A percentile compares a stretch with the other conserved stretches of the same genome.
phyloP scores from a whole-genome alignment of 2,888 invertebrate genomes.

The Rhopalosiphum nymphaeae region DNA sequence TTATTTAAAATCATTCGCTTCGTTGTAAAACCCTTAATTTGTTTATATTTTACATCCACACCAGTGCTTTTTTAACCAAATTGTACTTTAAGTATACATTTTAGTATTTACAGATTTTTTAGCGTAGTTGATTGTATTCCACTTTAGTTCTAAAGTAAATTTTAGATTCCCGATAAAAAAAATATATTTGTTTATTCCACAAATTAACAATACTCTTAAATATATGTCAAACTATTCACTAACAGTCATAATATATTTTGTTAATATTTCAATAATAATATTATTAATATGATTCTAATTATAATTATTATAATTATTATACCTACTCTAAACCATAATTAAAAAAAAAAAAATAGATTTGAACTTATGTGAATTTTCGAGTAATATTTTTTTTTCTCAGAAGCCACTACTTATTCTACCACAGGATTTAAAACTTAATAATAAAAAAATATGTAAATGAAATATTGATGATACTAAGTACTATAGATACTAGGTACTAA shows the following conservation, averaged over 20 bases:
- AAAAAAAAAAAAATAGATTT: neutral
- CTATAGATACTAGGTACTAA: neutral
- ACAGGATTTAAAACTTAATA: neutral
- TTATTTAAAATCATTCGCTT: constrained; percentile 44
- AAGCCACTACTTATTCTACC: neutral
- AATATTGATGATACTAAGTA: neutral
- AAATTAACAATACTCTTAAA: neutral
- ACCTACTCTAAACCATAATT: neutral
- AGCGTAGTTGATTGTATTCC: constrained; percentile 3
- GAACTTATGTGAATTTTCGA: constrained; percentile 23
- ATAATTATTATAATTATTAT: neutral
- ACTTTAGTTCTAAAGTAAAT: neutral
- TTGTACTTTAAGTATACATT: neutral
- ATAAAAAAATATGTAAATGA: neutral
- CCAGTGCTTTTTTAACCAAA: constrained; percentile 16
- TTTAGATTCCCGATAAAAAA: neutral
- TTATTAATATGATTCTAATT: neutral
- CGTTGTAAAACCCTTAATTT: neutral
- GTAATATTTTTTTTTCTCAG: neutral
- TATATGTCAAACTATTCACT: constrained; percentile 1
- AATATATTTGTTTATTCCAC: neutral
- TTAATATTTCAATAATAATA: neutral
- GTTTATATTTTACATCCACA: neutral
- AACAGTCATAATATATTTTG: constrained; percentile 5
- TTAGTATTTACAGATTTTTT: neutral